Percentiles rank a stretch among this genome's conserved stretches.
phyloP scores from a whole-genome alignment of 2,113 vertebrate species.

The Bucco capensis region DNA sequence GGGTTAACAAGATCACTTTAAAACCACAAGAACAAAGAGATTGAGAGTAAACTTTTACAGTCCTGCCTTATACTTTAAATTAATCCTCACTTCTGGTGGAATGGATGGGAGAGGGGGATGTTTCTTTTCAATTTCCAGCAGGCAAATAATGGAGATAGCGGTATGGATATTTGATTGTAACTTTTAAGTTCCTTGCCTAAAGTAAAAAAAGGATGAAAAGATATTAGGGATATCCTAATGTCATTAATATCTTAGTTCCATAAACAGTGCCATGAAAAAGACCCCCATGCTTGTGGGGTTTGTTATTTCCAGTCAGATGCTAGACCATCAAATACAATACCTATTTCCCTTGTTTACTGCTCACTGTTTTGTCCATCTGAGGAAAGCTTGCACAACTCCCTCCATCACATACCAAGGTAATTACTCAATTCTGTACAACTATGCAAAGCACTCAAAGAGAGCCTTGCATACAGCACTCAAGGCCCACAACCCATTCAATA shows the following conservation, averaged over 20 bases:
- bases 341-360: neutral
- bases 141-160: neutral
- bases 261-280: neutral
- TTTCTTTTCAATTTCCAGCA: neutral
- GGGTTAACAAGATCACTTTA: neutral
- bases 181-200: neutral
- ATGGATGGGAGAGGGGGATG: neutral
- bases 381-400: neutral
- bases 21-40: neutral
- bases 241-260: neutral
- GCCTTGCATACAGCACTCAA: neutral
- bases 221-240: neutral
- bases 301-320: neutral
- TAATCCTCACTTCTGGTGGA: neutral
- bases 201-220: neutral
- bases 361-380: neutral
- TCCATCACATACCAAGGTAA: neutral
- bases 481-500: neutral
- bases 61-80: neutral
- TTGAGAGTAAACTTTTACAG: neutral
- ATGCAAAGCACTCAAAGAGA: neutral
- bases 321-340: neutral
- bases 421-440: neutral
- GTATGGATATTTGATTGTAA: neutral
- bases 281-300: neutral